These are phyloP conservation scores for Vanessa atalanta DNA, from an alignment of 1,140 invertebrate species.

Conservation along the genomic window DNA sequence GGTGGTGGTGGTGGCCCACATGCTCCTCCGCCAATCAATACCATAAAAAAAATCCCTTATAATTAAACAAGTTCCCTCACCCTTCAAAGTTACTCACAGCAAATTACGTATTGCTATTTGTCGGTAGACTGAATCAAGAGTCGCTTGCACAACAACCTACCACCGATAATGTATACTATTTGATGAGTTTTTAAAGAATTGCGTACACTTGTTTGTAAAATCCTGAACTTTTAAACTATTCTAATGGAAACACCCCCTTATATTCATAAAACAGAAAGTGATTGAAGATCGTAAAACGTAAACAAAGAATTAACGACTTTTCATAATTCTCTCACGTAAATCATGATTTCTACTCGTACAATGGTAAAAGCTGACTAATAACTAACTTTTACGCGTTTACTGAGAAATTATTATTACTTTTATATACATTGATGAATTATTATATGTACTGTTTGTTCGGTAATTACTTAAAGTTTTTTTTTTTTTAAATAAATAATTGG, in stretches of 20 bases:
- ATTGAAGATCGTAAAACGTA: not conserved
- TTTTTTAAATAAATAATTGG: too few relatives aligned
- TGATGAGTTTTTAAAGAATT: too few relatives aligned
- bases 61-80: too few relatives aligned
- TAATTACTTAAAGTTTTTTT: not conserved
- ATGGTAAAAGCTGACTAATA: conserved; percentile 24
- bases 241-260: not conserved
- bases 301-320: not conserved
- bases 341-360: conserved; percentile 23
- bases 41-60: too few relatives aligned
- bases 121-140: too few relatives aligned
- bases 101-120: too few relatives aligned
- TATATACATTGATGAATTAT: not conserved
- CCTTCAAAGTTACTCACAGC: too few relatives aligned
- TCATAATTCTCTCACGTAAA: conserved; percentile 14
- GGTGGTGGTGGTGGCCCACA: too few relatives aligned
- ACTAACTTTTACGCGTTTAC: conserved; percentile 7
- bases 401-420: conserved; percentile 5
- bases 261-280: conserved; percentile 25
- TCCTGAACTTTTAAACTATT: not conserved
- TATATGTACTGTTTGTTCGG: not conserved
- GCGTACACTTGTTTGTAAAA: too few relatives aligned
- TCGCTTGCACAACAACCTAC: too few relatives aligned
- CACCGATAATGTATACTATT: too few relatives aligned
- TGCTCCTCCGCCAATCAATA: too few relatives aligned